Evolutionary conservation across 2,113 vertebrate genomes (phyloP).

Genomic region (Callipepla californica): DNA sequence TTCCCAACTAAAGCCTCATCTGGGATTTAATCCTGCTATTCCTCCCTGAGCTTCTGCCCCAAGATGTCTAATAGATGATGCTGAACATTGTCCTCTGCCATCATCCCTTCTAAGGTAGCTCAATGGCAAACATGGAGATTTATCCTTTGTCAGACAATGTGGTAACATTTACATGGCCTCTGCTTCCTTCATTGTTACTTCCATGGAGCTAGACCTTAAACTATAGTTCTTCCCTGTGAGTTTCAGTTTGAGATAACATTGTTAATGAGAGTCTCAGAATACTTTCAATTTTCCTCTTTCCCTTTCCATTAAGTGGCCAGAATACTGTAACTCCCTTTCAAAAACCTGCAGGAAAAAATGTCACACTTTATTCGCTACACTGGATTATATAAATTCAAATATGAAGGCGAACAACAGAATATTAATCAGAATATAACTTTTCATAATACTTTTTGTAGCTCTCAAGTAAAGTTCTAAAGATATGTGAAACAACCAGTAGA

Average conservation of each 20-base stretch:
- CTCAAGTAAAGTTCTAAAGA: neutral
- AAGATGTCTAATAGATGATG: neutral
- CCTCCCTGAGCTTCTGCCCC: neutral
- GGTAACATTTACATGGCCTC: neutral
- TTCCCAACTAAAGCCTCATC: neutral
- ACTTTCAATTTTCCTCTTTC: neutral
- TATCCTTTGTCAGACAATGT: neutral
- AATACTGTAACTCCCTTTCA: neutral
- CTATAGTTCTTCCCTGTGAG: neutral
- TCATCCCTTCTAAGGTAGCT: neutral
- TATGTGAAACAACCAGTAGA: neutral
- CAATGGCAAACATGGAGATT: neutral
- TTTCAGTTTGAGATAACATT: neutral
- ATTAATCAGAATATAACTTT: neutral
- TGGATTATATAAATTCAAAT: neutral
- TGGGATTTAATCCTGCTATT: neutral
- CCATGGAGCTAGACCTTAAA: neutral
- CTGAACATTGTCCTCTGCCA: neutral
- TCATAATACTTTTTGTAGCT: neutral
- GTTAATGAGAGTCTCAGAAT: neutral
- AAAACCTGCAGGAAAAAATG: accelerated
- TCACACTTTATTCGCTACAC: neutral
- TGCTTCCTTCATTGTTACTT: neutral
- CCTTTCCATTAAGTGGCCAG: neutral
- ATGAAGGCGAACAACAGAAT: neutral